Base-by-base conservation (phyloP, 2,888 invertebrate species). In the Cosmopolites sordidus region DNA sequence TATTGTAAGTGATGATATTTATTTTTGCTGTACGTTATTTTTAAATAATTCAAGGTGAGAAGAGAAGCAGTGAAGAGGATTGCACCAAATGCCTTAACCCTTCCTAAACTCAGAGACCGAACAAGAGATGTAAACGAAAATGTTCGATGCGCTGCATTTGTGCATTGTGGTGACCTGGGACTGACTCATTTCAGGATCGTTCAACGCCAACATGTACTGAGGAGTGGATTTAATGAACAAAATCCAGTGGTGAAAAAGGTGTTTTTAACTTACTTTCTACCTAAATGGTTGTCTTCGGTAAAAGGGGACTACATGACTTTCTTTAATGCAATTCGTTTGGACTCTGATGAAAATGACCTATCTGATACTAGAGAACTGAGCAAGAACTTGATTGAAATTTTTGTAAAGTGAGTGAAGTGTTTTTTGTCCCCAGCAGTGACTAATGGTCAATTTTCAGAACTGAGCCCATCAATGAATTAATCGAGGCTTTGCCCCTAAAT, bases 241-340 rank as follows among this genome's bases (percentile, higher is more conserved):
- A 78, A 79, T 5, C 79, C 80, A 58, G 67, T 65, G 37, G 78
- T 81, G 1, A 70, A 47, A 72, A 73, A 66, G 38, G 69, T 73
- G 46, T 79, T 83, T 0, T 69, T 71, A 16, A 75, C 73, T 30
- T 69, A 73, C 22, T 69, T 89, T 60, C 72, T 92, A 1, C 86
- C 87, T 0, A 78, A 84, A 3, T 93, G 93, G 93, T 74, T 92
- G 54, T 79, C 83, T 45, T 77, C 82, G 0, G 87, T 83, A 64
- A 78, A 85, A 43, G 83, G 84, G 1, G 83, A 87, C 61, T 82
- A 84, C 43, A 74, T 89, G 15, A 77, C 82, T 4, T 75, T 93
- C 22, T 75, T 91, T 14, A 81, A 82, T 48, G 84, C 85, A 1
- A 77, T 92, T 18, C 84, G 89, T 64, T 77, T 89, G 40, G 89